Conservation (phyloP, 2,888 invertebrate species). For the Morpho achilles region DNA sequence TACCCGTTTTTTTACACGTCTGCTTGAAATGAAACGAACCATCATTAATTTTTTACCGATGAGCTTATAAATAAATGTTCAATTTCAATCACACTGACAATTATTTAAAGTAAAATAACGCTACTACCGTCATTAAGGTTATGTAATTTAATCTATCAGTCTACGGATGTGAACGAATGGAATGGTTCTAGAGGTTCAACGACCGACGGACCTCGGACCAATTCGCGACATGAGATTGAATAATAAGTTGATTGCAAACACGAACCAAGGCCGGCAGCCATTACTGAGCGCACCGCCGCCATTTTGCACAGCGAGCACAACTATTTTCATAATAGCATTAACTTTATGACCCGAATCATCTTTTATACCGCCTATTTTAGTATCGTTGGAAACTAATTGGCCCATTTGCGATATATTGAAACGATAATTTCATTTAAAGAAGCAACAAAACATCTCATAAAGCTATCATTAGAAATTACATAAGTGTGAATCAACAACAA, state of each 20-base stretch:
- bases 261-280: slow-evolving; percentile 71
- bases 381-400: no score
- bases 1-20: neutral
- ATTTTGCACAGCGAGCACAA: slow-evolving; percentile 57
- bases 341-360: slow-evolving; percentile 13
- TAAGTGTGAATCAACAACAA: no score
- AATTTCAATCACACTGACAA: no score
- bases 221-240: slow-evolving; percentile 79
- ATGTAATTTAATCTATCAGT: slow-evolving; percentile 21
- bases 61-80: neutral
- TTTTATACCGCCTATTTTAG: neutral
- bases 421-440: no score
- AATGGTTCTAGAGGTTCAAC: slow-evolving; percentile 61
- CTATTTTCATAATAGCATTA: slow-evolving; percentile 35
- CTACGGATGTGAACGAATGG: slow-evolving; percentile 32
- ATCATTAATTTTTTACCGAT: no score
- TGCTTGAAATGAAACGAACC: no score
- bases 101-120: slow-evolving; percentile 12
- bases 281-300: slow-evolving; percentile 59
- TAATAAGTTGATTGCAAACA: slow-evolving; percentile 75
- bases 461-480: no score
- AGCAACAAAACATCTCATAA: no score
- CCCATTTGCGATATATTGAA: no score
- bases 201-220: slow-evolving; percentile 73
- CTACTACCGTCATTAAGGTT: slow-evolving; percentile 14